Conservation (phyloP, 2,888 invertebrate species). For the Ectropis crepuscularia region DNA sequence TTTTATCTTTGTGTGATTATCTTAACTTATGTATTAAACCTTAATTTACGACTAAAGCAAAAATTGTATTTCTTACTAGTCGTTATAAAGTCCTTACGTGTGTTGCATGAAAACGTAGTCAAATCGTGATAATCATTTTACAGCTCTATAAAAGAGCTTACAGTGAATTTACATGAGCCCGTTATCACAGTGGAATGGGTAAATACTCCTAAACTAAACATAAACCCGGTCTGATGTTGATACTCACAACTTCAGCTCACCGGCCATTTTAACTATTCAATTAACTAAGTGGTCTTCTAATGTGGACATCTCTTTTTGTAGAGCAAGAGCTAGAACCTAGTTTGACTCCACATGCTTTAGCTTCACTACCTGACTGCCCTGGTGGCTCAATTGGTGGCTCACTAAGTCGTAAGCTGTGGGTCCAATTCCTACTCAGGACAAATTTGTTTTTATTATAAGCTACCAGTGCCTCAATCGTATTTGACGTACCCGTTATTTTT, state of each 20-base stretch:
- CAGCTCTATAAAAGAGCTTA: constrained; percentile 30
- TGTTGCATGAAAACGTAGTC: constrained; percentile 1
- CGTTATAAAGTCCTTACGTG: background rate
- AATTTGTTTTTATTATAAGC: no score
- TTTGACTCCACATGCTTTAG: background rate
- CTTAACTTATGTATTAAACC: background rate
- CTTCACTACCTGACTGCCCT: no score
- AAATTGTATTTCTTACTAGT: constrained; percentile 20
- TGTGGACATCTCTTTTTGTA: constrained; percentile 58
- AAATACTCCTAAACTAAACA: constrained; percentile 38
- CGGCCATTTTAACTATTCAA: constrained; percentile 60
- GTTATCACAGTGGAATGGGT: constrained; percentile 32
- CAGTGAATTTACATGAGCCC: constrained; percentile 32
- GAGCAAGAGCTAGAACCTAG: constrained; percentile 45
- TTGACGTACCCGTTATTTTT: no score
- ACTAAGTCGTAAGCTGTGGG: no score
- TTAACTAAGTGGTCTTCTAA: constrained; percentile 67
- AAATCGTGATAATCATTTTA: constrained; percentile 21
- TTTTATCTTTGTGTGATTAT: background rate
- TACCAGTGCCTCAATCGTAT: no score
- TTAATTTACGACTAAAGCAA: constrained; percentile 53
- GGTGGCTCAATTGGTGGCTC: no score
- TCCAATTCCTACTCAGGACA: no score
- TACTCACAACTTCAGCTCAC: constrained; percentile 31
- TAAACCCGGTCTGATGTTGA: constrained; percentile 36